A percentile compares a stretch with the other conserved stretches of the same genome.
Evolutionary conservation across 1,140 invertebrate genomes (phyloP).

Genomic region (Cydia pomonella): DNA sequence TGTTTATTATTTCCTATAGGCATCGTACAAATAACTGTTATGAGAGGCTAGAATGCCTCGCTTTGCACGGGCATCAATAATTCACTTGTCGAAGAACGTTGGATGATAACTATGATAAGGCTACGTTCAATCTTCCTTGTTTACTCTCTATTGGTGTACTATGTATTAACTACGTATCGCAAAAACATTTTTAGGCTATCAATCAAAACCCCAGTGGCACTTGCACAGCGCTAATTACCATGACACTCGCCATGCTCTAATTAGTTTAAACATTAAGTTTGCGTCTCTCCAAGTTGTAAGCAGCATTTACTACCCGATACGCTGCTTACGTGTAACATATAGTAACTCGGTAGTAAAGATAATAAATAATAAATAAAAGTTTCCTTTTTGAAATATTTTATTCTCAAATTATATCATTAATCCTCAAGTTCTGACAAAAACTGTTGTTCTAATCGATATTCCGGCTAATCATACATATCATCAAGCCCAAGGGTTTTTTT

Average conservation of each 20-base stretch:
- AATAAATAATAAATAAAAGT: no score
- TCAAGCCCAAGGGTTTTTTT: no score
- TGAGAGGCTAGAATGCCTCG: neutral
- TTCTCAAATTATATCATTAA: no score
- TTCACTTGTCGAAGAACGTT: neutral
- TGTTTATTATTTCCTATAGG: neutral
- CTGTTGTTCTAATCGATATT: no score
- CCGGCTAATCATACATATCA: no score
- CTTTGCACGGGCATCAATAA: neutral
- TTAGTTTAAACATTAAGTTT: neutral
- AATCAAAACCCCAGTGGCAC: neutral
- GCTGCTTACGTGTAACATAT: no score
- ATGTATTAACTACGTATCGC: neutral
- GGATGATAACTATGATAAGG: neutral
- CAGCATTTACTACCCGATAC: neutral
- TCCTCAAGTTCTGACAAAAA: no score
- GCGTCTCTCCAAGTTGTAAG: neutral
- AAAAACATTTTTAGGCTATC: neutral
- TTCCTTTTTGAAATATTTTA: no score
- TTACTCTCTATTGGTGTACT: neutral
- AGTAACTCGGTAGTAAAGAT: no score
- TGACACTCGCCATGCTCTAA: neutral
- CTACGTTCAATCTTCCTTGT: neutral
- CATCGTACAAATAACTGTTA: neutral
- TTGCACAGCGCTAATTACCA: neutral